Evolutionary conservation across 2,888 invertebrate genomes (phyloP).

Genomic region (Rhingia campestris): DNA sequence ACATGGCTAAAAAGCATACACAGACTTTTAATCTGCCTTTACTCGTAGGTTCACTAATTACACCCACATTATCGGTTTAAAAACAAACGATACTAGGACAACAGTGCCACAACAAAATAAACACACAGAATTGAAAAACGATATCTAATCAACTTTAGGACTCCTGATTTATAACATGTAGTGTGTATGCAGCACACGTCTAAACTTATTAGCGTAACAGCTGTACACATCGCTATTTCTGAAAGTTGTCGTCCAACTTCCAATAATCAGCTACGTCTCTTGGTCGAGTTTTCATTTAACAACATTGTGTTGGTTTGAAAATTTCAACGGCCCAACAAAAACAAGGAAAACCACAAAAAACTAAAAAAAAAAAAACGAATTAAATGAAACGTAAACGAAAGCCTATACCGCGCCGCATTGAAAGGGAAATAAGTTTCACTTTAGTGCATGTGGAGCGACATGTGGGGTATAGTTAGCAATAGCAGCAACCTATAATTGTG

Average conservation of each 20-base stretch:
- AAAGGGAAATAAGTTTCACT: conserved; percentile 53
- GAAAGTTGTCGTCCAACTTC: conserved; percentile 46
- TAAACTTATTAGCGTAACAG: conserved; percentile 37
- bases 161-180: conserved; percentile 19
- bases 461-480: conserved; percentile 24
- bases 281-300: conserved; percentile 48
- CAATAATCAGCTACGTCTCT: conserved; percentile 20
- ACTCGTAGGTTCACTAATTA: not conserved
- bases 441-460: conserved; percentile 18
- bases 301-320: conserved; percentile 10
- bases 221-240: conserved; percentile 45
- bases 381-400: conserved; percentile 27
- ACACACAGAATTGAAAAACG: conserved; percentile 10
- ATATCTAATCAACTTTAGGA: conserved; percentile 9
- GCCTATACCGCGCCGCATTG: conserved; percentile 25
- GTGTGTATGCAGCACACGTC: conserved; percentile 36
- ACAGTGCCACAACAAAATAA: not conserved
- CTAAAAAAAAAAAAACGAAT: not conserved
- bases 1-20: not conserved
- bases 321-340: conserved; percentile 30
- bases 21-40: not conserved
- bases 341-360: conserved; percentile 36
- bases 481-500: conserved; percentile 30
- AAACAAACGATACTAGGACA: conserved; percentile 1
- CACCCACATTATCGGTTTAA: not conserved